These are phyloP conservation scores for Diprion similis DNA, from an alignment of 1,140 invertebrate genomes.

Conservation along the genomic window DNA sequence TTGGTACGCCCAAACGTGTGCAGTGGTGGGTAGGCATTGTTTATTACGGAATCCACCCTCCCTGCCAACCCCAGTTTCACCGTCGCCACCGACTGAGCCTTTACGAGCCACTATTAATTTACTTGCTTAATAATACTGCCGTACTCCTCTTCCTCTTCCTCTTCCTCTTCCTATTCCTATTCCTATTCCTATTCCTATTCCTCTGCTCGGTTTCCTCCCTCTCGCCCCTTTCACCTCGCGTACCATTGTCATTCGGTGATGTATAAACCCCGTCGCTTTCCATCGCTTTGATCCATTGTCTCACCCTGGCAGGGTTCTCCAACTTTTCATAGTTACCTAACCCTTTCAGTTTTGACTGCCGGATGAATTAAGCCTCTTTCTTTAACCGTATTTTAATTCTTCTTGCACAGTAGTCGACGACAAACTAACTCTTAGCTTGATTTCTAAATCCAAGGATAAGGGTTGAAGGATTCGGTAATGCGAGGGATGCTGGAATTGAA, in stretches of 20 bases:
- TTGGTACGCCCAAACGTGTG: background rate
- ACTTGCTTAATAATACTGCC: conserved; percentile 56
- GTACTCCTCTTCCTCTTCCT: conserved; percentile 17
- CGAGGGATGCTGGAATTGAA: no score
- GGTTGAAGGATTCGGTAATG: no score
- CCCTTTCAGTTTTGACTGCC: conserved; percentile 24
- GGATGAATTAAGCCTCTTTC: conserved; percentile 30
- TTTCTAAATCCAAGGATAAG: no score
- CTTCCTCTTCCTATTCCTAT: conserved; percentile 14
- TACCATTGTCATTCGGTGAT: background rate
- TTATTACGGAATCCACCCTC: conserved; percentile 50
- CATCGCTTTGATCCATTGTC: conserved; percentile 41
- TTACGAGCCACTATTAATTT: conserved; percentile 56
- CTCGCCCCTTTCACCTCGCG: background rate
- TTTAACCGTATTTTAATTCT: conserved; percentile 40
- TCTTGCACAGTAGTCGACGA: conserved; percentile 23
- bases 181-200: conserved; percentile 12
- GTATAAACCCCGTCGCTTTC: conserved; percentile 30
- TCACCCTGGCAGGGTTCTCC: conserved; percentile 10
- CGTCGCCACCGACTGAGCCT: conserved; percentile 23
- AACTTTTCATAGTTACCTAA: conserved; percentile 4
- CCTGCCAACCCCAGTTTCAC: conserved; percentile 16
- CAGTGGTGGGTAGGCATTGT: conserved; percentile 44
- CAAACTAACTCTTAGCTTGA: no score
- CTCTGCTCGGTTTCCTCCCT: conserved; percentile 5